These are phyloP conservation scores for Oncorhynchus nerka DNA, from an alignment of 2,113 vertebrate genomes.

Conservation along the genomic window DNA sequence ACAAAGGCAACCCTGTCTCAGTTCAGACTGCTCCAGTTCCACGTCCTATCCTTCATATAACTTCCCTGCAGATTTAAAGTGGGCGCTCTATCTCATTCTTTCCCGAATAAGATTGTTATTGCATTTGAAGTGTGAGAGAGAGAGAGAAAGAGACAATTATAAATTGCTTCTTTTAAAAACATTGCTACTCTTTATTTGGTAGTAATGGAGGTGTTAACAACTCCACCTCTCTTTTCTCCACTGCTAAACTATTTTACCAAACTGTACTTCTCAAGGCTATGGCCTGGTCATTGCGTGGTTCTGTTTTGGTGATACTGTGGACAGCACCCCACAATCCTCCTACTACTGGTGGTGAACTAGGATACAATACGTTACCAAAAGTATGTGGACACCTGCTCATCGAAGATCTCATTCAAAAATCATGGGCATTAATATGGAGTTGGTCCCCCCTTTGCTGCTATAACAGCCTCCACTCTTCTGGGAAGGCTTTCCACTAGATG, in stretches of 20 bases:
- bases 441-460: too few species aligned
- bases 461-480: too few species aligned
- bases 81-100: slow-evolving; percentile 17
- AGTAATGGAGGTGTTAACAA: too few species aligned
- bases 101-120: slow-evolving; percentile 52
- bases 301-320: not conserved
- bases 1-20: not conserved
- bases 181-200: too few species aligned
- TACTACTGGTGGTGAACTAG: not conserved
- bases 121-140: slow-evolving; percentile 33
- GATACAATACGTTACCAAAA: too few species aligned
- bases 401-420: too few species aligned
- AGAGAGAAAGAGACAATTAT: not conserved
- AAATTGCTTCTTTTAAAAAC: not conserved
- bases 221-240: not conserved
- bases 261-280: not conserved
- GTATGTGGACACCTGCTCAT: too few species aligned
- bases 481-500: too few species aligned
- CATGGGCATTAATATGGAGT: too few species aligned
- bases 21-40: slow-evolving; percentile 3
- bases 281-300: too few species aligned
- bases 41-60: not conserved
- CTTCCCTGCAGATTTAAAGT: not conserved
- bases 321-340: not conserved
- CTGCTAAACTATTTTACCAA: not conserved